Percentiles rank a stretch among this genome's conserved stretches.
Evolutionary conservation across 2,113 vertebrate species (phyloP).

Genomic region (Herpailurus yagouaroundi): DNA sequence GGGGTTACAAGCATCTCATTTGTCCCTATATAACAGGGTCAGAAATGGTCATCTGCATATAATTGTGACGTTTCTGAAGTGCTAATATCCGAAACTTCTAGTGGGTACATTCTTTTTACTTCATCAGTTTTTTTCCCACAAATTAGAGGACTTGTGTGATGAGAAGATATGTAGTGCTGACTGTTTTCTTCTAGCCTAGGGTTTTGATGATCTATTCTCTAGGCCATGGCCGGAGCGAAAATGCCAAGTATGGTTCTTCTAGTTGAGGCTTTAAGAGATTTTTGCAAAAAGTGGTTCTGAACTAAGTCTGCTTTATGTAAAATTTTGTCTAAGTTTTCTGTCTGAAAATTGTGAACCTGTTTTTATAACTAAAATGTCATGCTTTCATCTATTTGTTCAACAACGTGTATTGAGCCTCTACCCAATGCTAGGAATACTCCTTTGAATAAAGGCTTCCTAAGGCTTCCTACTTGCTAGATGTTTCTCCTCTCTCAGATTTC

Average conservation of each 20-base stretch:
- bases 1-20: background rate
- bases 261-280: background rate
- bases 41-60: background rate
- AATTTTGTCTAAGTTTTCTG: background rate
- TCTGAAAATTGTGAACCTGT: background rate
- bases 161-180: background rate
- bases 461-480: background rate
- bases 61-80: background rate
- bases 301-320: conserved; percentile 5
- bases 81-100: background rate
- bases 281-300: background rate
- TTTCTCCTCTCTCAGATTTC: background rate
- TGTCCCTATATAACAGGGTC: background rate
- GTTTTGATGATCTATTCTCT: background rate
- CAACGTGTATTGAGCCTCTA: background rate
- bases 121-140: background rate
- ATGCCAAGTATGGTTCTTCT: background rate
- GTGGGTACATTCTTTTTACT: background rate
- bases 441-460: background rate
- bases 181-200: background rate
- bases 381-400: background rate
- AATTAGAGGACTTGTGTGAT: background rate
- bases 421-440: background rate
- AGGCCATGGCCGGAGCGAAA: background rate
- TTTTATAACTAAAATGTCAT: background rate